Percentiles rank a stretch among this genome's conserved stretches.
These are phyloP conservation scores for Martes martes DNA, from an alignment of 2,113 vertebrate species.

Conservation along the genomic window DNA sequence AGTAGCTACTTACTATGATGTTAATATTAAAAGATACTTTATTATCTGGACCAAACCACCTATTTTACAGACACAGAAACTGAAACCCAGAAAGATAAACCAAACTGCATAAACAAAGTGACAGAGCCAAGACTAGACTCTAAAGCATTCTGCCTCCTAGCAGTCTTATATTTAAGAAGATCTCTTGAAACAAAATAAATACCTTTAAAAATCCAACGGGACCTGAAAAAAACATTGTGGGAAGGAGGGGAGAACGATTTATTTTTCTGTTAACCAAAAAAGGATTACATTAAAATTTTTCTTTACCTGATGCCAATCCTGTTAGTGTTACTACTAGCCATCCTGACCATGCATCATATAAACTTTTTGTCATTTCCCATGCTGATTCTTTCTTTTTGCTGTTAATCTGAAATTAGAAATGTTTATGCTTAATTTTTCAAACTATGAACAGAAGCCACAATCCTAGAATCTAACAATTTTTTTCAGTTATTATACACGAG, in stretches of 20 bases:
- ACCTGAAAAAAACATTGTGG: background rate
- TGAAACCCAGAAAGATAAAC: background rate
- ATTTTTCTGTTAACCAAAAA: background rate
- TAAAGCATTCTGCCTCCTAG: background rate
- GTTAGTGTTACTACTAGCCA: slow-evolving; percentile 98
- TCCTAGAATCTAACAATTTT: background rate
- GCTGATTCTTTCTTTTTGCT: slow-evolving; percentile 98
- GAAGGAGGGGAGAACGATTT: background rate
- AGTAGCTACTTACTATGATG: background rate
- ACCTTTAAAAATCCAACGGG: background rate
- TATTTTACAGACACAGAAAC: background rate
- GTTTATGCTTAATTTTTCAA: slow-evolving; percentile 51
- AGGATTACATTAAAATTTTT: background rate
- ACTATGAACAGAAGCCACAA: slow-evolving; percentile 13
- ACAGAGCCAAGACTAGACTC: background rate
- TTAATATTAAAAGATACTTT: background rate
- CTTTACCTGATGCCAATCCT: slow-evolving; percentile 95
- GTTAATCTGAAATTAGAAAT: slow-evolving; percentile 91
- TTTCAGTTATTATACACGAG: background rate
- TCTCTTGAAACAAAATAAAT: background rate
- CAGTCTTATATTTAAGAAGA: background rate
- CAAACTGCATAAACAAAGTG: background rate
- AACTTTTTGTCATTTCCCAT: slow-evolving; percentile 98
- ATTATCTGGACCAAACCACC: background rate
- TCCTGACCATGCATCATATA: slow-evolving; percentile 98